Evolutionary conservation across 2,797 vertebrate genomes (phyloP), one percentile per base, ranked within the genome.

Genomic region (Xenentodon cancila): DNA sequence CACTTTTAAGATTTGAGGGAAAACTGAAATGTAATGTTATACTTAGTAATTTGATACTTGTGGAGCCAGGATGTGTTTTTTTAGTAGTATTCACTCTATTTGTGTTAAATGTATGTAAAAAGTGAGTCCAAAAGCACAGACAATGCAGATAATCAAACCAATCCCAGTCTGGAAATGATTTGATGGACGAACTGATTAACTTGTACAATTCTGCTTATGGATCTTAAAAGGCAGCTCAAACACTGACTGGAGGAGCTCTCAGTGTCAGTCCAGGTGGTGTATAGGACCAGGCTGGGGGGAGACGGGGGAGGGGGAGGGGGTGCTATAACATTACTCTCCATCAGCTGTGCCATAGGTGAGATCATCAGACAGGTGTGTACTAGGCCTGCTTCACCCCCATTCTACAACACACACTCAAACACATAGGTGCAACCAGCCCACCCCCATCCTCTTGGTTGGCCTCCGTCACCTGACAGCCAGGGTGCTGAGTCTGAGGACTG

Each of bases 301-400:
- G 34, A 32, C 8, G 43, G 51, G 4, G 58, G 32, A 7, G 17
- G 21, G 13, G 51, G 20, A 22, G 12, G 55, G 25, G 32, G 13
- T 53, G 22, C 80, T 75, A 88, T 87, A 88, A 75, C 73, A 84
- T 88, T 91, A 85, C 84, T 85, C 76, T 73, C 70, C 53, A 81
- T 88, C 77, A 70, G n/a, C 58, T 63, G 77, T 64, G 78, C 40
- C 68, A 69, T 80, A 68, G 81, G 73, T 72, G 77, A 79, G 77
- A 68, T 86, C 80, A 79, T 71, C 77, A 68, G 82, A 79, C 90
- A 91, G 88, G 90, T 91, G 88, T 69, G 27, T 64, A 50, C 70
- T 74, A 48, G 64, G 74, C 63, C 72, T 53, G 20, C 20, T n/a
- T 11, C 9, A 1, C 20, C 3, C 53, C 11, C 44, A 1, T 48